Evolutionary conservation across 2,797 vertebrate genomes (phyloP).

Genomic region (Melanotaenia parkinsoni): DNA sequence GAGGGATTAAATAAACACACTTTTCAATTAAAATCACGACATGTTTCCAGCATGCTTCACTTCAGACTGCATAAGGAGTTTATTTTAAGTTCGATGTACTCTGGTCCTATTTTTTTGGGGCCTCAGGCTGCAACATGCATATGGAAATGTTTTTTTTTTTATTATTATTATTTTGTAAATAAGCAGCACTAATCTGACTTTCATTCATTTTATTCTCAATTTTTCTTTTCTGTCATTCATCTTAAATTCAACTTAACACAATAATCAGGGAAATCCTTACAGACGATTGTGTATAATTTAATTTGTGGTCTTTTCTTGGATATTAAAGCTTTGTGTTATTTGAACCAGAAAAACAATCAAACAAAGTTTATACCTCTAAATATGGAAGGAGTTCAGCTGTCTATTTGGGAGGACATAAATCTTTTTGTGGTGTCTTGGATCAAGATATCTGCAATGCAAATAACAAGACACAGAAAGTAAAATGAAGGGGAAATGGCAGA

Average conservation of each 20-base stretch:
- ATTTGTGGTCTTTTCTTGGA: background rate
- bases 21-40: conserved; percentile 66
- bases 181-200: conserved; percentile 12
- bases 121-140: conserved; percentile 19
- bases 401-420: conserved; percentile 38
- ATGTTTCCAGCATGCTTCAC: conserved; percentile 40
- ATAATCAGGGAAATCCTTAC: background rate
- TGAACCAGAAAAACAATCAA: background rate
- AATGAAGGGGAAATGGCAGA: conserved; percentile 49
- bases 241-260: background rate
- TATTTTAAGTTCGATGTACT: conserved; percentile 9
- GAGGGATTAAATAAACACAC: conserved; percentile 64
- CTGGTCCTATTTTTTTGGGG: conserved; percentile 15
- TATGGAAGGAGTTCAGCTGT: conserved; percentile 33
- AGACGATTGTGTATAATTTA: background rate
- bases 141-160: background rate
- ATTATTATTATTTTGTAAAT: conserved; percentile 1
- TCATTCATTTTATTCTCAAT: conserved; percentile 14
- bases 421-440: conserved; percentile 43
- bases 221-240: conserved; percentile 13
- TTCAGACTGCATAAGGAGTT: conserved; percentile 30
- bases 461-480: conserved; percentile 39
- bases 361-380: conserved; percentile 2
- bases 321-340: conserved; percentile 1
- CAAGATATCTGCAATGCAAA: conserved; percentile 52